Percentiles rank a stretch among this genome's conserved stretches.
phyloP scores from a whole-genome alignment of 1,140 invertebrate genomes.

The Drosophila bipectinata region DNA sequence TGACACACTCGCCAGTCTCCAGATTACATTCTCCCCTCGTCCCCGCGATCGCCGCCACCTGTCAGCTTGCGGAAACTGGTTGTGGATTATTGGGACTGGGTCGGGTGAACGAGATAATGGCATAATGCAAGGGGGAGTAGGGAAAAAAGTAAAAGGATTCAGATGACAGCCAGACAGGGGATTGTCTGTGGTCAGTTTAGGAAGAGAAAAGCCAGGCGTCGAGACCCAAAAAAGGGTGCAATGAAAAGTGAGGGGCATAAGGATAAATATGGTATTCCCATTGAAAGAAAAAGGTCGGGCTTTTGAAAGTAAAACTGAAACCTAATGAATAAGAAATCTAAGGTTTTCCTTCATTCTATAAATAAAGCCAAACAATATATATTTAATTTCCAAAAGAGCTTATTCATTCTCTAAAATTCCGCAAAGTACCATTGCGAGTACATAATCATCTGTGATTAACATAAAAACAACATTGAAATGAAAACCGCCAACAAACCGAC shows the following conservation, averaged over 20 bases:
- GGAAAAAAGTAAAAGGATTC: slow-evolving; percentile 55
- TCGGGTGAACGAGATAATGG: slow-evolving; percentile 42
- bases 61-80: slow-evolving; percentile 35
- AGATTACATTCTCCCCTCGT: neutral
- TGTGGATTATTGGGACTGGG: slow-evolving; percentile 10
- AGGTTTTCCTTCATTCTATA: neutral
- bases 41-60: slow-evolving; percentile 4
- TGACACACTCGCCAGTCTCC: slow-evolving; percentile 57
- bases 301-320: slow-evolving; percentile 6
- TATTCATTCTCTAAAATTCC: neutral
- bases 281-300: slow-evolving; percentile 6
- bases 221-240: neutral
- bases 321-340: neutral
- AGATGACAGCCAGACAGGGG: slow-evolving; percentile 15
- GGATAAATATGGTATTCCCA: slow-evolving; percentile 5
- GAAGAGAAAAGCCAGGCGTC: slow-evolving; percentile 6
- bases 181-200: slow-evolving; percentile 34
- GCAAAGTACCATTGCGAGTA: slow-evolving; percentile 2
- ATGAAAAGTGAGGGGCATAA: neutral
- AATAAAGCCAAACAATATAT: neutral
- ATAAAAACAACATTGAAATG: slow-evolving; percentile 52
- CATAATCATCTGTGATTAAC: slow-evolving; percentile 40
- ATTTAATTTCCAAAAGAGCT: neutral
- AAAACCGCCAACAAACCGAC: slow-evolving; percentile 33
- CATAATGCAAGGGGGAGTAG: slow-evolving; percentile 8